Base-by-base conservation (phyloP, 2,113 vertebrate genomes). In the Vulpes vulpes region DNA sequence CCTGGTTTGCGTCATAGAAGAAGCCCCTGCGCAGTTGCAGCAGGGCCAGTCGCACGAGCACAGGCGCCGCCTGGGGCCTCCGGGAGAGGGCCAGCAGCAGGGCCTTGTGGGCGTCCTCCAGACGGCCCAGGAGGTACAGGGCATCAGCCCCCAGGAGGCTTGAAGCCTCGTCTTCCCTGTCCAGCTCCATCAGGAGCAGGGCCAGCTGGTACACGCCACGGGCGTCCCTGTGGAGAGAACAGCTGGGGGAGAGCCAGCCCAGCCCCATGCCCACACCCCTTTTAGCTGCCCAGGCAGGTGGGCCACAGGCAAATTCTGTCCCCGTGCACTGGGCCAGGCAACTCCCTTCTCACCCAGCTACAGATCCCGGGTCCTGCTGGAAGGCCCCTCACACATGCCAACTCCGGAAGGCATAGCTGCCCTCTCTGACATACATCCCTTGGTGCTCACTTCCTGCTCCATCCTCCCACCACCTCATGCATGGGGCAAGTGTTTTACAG, bases 21-120 rank as follows among this genome's bases (percentile, higher is more conserved):
- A 99, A 99, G 51, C 99, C 99, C 38, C 99, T 99, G 64, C 99
- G 99, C 64, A 99, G 95, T 93, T 99, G 99, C 94, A 99, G 98
- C 93, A 99, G 98, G 0, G 99, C 99, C 0, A 99, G 99, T 59
- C 99, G 99, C 23, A 98, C 99, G 93, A 99, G 98, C 57, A 99
- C 94, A 0, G 99, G 98, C 19, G 99, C 98, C 0, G 99, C 98
- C 11, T 99, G 99, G 74, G 99, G 97, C n/a, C 97, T 98, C 84
- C 53, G 98, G 60, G 98, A 98, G 27, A 99, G 98, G 19, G 99
- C 98, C 1, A 98, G 96, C 17, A 99, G 98, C 20, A 99, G 98
- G 16, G 99, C 93, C 96, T 99, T 98, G 96, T 99, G 99, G 83
- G 99, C 99, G 10, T 99, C 99, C 8, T 99, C 99, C 85, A 98